Evolutionary conservation across 53 echinoderm and acorn worm genomes (phyloP).

Genomic region (Glandiceps talaboti): DNA sequence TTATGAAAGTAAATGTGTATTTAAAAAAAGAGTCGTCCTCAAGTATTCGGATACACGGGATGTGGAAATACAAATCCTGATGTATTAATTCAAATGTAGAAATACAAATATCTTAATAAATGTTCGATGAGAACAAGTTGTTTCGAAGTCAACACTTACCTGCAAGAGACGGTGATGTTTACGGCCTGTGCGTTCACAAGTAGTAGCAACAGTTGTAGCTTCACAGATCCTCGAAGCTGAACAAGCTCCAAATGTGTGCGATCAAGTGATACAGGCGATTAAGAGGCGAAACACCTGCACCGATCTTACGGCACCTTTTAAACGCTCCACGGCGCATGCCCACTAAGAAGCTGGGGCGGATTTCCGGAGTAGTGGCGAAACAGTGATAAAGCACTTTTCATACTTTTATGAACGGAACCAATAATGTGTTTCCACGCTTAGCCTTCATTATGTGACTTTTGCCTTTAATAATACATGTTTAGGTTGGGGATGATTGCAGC

Average conservation of each 20-base stretch:
- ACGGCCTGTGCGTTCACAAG: background rate
- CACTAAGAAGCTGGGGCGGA: background rate
- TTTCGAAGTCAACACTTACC: background rate
- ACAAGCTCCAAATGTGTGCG: background rate
- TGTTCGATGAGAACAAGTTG: background rate
- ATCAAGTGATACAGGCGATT: background rate
- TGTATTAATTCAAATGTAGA: too few species aligned
- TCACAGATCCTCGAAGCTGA: background rate
- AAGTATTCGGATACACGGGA: too few species aligned
- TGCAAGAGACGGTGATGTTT: background rate
- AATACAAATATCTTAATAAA: too few species aligned
- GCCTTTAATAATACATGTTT: background rate
- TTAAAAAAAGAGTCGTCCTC: too few species aligned
- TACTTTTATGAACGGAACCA: background rate
- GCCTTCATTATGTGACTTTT: background rate
- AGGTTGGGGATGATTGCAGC: background rate
- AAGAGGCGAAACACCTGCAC: background rate
- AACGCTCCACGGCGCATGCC: conserved; percentile 1
- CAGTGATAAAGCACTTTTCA: background rate
- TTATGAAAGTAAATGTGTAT: too few species aligned
- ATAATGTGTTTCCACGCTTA: background rate
- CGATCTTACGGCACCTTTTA: background rate
- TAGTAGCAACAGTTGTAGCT: background rate
- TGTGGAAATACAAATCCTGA: too few species aligned
- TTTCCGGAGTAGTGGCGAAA: background rate